phyloP scores from a whole-genome alignment of 2,797 vertebrate species.

The Enteromius radiatus region DNA sequence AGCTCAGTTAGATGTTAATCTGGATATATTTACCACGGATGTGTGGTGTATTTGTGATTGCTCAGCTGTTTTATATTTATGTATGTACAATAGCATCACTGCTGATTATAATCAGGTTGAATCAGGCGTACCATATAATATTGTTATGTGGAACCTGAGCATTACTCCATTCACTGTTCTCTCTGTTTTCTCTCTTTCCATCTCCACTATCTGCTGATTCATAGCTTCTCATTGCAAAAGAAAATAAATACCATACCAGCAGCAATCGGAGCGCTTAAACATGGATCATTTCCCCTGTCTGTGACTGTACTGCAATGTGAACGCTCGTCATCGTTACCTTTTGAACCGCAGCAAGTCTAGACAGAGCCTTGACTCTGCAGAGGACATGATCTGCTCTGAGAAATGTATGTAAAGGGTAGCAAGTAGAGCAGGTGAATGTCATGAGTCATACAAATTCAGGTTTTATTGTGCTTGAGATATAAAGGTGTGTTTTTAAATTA shows the following conservation, averaged over 20 bases:
- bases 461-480: neutral
- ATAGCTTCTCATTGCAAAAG: constrained; percentile 1
- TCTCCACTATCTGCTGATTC: neutral
- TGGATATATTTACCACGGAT: neutral
- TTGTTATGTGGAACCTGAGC: neutral
- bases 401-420: neutral
- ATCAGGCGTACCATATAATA: neutral
- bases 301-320: constrained; percentile 3
- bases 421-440: constrained; percentile 11
- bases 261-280: constrained; percentile 21
- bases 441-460: neutral
- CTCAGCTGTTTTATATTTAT: neutral
- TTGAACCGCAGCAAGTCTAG: neutral
- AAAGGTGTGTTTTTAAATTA: neutral
- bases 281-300: constrained; percentile 25
- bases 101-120: neutral
- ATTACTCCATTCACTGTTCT: constrained; percentile 14
- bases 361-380: constrained; percentile 10
- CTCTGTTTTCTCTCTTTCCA: constrained; percentile 1
- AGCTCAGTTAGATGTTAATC: neutral
- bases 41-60: neutral
- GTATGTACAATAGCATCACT: neutral
- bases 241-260: constrained; percentile 14
- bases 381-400: neutral
- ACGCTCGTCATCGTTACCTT: neutral